These are phyloP conservation scores for Microcebus tavaratra DNA, from an alignment of 2,113 vertebrate species.

Conservation along the genomic window DNA sequence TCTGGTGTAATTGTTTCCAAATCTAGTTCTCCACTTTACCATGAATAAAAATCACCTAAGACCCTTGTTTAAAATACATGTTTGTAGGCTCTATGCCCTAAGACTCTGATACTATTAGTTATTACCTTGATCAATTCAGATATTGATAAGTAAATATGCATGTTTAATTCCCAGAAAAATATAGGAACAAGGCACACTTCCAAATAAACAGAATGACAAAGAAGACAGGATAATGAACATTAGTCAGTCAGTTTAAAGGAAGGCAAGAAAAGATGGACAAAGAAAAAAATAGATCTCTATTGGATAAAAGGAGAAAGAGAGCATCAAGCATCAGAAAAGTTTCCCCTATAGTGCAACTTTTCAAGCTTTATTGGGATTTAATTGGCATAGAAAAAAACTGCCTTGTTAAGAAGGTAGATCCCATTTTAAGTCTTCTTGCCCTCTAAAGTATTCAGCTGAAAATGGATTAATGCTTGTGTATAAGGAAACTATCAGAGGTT, in stretches of 20 bases:
- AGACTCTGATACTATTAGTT: neutral
- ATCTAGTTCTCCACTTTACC: neutral
- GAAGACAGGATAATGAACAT: neutral
- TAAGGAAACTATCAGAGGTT: neutral
- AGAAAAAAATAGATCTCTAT: neutral
- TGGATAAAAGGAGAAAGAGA: neutral
- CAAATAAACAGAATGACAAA: neutral
- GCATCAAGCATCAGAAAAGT: neutral
- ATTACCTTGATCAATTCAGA: neutral
- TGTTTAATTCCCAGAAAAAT: neutral
- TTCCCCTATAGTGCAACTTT: neutral
- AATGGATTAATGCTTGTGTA: neutral
- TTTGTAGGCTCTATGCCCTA: neutral
- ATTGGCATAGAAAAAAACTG: neutral
- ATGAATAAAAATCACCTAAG: neutral
- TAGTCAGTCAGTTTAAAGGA: neutral
- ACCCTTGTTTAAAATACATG: neutral
- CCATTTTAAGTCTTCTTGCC: neutral
- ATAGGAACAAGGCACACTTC: neutral
- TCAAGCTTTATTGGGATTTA: neutral
- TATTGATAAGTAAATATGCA: neutral
- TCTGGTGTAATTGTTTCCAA: conserved; percentile 2
- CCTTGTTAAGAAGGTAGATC: neutral
- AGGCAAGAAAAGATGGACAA: neutral
- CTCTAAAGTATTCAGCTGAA: neutral